Evolutionary conservation across 2,113 vertebrate species (phyloP).

Genomic region (Bolborhynchus lineola): DNA sequence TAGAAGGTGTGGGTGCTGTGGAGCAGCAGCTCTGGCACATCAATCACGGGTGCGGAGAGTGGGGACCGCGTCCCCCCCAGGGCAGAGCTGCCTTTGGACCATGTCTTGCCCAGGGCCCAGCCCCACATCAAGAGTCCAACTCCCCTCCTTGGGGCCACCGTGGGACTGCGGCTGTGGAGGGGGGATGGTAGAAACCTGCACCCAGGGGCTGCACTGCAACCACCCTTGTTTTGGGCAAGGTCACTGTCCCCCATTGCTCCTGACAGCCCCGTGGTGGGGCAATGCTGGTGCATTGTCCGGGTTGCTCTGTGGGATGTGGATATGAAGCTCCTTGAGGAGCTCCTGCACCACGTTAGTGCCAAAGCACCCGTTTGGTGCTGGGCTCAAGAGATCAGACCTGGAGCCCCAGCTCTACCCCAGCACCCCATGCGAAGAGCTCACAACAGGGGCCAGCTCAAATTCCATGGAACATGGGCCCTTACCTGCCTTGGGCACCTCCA

Average conservation of each 20-base stretch:
- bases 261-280: accelerated
- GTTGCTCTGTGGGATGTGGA: neutral
- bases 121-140: accelerated
- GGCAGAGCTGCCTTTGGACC: neutral
- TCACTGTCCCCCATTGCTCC: neutral
- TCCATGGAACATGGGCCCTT: neutral
- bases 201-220: neutral
- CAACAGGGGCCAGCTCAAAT: accelerated
- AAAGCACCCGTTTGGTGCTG: accelerated
- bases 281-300: accelerated
- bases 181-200: accelerated
- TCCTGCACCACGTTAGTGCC: neutral
- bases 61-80: neutral
- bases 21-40: neutral
- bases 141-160: neutral
- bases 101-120: accelerated
- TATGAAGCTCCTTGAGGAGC: neutral
- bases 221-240: neutral
- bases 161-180: accelerated
- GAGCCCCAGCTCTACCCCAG: neutral
- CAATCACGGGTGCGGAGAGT: accelerated
- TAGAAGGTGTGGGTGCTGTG: neutral
- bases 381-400: accelerated
- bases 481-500: accelerated
- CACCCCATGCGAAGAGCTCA: neutral